Conservation (phyloP, 2,113 vertebrate species). For the Perca flavescens region DNA sequence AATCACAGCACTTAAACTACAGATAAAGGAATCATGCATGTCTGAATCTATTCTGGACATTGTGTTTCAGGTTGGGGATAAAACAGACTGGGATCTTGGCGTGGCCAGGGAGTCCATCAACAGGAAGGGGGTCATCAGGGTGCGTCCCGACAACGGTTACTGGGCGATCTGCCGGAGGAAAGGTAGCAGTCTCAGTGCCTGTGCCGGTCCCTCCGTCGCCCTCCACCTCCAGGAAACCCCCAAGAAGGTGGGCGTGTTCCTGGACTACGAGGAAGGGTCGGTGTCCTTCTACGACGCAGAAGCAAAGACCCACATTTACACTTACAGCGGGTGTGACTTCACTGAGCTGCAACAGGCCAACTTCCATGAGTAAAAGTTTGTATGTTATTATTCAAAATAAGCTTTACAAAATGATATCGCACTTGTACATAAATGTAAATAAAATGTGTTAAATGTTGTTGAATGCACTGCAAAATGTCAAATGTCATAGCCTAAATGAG, state of each 20-base stretch:
- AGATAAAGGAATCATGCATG: background rate
- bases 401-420: background rate
- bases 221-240: conserved; percentile 75
- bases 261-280: conserved; percentile 84
- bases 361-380: too few relatives aligned
- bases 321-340: conserved; percentile 80
- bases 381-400: background rate
- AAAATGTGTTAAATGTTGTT: background rate
- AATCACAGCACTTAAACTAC: background rate
- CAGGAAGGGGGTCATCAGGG: conserved; percentile 64
- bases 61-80: conserved; percentile 68
- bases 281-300: conserved; percentile 85
- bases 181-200: conserved; percentile 50
- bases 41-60: background rate
- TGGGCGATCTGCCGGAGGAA: conserved; percentile 69
- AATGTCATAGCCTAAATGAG: background rate
- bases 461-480: too few relatives aligned
- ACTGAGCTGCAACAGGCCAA: conserved; percentile 64
- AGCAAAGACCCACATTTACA: conserved; percentile 78
- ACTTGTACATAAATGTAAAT: background rate
- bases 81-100: conserved; percentile 76
- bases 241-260: conserved; percentile 81
- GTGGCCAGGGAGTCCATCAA: conserved; percentile 71
- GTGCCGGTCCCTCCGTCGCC: conserved; percentile 32
- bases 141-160: conserved; percentile 68